phyloP scores from a whole-genome alignment of 1,140 invertebrate species.

The Protaetia brevitarsis region DNA sequence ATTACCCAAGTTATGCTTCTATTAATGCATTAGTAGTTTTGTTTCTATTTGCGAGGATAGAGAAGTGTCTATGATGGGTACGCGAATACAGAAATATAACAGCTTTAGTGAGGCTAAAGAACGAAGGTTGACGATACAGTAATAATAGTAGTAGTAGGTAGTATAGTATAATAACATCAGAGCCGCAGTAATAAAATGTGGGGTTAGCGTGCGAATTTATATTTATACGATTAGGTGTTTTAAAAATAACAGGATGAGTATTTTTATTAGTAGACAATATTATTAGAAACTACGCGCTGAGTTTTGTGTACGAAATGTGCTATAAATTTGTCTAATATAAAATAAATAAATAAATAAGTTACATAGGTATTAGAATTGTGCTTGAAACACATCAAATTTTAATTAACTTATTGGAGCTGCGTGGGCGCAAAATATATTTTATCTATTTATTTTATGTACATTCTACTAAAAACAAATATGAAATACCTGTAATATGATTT shows the following conservation, averaged over 20 bases:
- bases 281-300: neutral
- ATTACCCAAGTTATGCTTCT: conserved; percentile 10
- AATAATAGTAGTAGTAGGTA: no score
- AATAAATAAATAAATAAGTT: no score
- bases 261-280: neutral
- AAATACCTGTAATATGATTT: no score
- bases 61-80: conserved; percentile 7
- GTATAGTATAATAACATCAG: neutral
- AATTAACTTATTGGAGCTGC: no score
- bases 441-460: no score
- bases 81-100: conserved; percentile 14
- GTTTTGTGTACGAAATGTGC: no score
- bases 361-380: no score
- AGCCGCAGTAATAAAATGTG: conserved; percentile 2
- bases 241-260: neutral
- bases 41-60: neutral
- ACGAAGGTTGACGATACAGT: neutral
- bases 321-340: no score
- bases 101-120: neutral
- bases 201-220: neutral
- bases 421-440: no score
- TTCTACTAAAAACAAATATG: no score
- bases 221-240: neutral
- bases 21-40: conserved; percentile 12
- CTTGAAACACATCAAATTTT: no score